Evolutionary conservation across 1,140 invertebrate genomes (phyloP).

Genomic region (Sycobia sp.): DNA sequence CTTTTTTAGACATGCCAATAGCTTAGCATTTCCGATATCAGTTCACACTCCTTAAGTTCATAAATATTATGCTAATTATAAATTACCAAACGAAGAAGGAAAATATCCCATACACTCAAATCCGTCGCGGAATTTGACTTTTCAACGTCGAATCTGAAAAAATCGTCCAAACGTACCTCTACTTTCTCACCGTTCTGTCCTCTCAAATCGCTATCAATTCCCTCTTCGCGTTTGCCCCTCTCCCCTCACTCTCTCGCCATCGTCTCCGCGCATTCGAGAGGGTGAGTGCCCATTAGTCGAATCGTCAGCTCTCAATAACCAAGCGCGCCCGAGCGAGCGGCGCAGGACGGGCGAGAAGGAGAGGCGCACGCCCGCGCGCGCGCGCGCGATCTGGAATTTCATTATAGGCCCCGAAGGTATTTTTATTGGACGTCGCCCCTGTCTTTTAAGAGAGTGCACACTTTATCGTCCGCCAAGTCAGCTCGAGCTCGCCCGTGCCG

Average conservation of each 20-base stretch:
- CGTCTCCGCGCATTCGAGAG: background rate
- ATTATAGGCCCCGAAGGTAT: slow-evolving; percentile 23
- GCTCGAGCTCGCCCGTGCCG: background rate
- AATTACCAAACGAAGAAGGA: too few species aligned
- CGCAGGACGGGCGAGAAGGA: background rate
- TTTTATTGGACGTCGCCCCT: slow-evolving; percentile 24
- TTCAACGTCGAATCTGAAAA: too few species aligned
- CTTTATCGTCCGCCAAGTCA: slow-evolving; percentile 17
- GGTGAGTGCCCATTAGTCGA: slow-evolving; percentile 17
- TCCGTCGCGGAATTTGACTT: too few species aligned
- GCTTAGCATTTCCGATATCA: too few species aligned
- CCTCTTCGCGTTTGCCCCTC: too few species aligned
- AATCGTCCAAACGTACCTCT: too few species aligned
- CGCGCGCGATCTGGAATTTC: slow-evolving; percentile 22
- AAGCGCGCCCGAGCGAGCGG: background rate
- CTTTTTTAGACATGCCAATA: too few species aligned
- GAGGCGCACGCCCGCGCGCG: background rate
- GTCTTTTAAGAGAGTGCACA: slow-evolving; percentile 32
- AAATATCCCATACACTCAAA: too few species aligned
- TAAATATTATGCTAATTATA: too few species aligned
- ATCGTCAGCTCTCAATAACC: slow-evolving; percentile 15
- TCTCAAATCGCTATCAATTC: too few species aligned
- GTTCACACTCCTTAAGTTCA: too few species aligned
- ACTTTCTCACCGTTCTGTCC: too few species aligned
- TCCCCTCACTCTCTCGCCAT: background rate